Conservation (phyloP, 2,797 vertebrate species). For the Falco columbarius region DNA sequence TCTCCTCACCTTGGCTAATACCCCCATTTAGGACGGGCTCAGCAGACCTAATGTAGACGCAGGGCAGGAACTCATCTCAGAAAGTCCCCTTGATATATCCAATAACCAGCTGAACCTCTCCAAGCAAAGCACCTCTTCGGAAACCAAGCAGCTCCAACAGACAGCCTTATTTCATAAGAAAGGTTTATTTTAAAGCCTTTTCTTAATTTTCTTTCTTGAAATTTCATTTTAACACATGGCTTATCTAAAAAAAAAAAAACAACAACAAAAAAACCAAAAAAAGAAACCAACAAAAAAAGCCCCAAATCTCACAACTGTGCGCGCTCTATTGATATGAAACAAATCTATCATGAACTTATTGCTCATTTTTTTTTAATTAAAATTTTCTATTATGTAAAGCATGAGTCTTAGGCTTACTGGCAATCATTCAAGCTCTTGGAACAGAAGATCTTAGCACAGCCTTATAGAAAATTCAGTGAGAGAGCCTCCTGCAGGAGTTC, state of each 20-base stretch:
- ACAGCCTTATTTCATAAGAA: neutral
- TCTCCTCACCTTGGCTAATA: neutral
- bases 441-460: neutral
- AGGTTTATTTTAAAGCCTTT: neutral
- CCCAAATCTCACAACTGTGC: rapidly evolving
- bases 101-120: neutral
- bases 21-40: neutral
- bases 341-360: neutral
- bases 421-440: constrained; percentile 18
- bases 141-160: neutral
- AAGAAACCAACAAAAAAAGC: neutral
- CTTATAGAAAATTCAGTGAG: constrained; percentile 26
- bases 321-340: neutral
- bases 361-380: constrained; percentile 53
- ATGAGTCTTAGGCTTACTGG: neutral
- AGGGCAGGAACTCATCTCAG: neutral
- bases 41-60: neutral
- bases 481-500: constrained; percentile 20
- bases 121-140: neutral
- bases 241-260: neutral
- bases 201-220: neutral
- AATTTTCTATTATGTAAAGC: constrained; percentile 14
- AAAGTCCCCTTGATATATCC: neutral
- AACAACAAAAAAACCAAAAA: neutral
- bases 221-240: neutral